Evolutionary conservation across 2,797 vertebrate genomes (phyloP).

Genomic region (Lycodopsis pacificus): DNA sequence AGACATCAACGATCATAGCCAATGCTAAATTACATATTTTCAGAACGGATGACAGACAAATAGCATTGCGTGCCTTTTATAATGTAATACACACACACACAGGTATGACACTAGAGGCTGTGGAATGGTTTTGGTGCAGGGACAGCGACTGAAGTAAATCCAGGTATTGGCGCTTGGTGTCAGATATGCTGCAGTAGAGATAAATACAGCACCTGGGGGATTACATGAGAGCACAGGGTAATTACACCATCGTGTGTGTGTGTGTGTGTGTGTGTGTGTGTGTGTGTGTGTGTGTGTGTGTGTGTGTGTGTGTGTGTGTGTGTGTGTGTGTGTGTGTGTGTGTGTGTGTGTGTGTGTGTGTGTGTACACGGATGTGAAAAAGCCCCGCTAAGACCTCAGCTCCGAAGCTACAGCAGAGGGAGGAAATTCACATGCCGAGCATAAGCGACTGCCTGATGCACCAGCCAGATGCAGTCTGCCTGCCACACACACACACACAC

Average conservation of each 20-base stretch:
- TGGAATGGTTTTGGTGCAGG: conserved; percentile 76
- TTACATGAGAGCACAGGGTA: conserved; percentile 81
- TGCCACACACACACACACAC: conserved; percentile 41
- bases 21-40: conserved; percentile 40
- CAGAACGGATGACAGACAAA: conserved; percentile 27
- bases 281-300: conserved; percentile 19
- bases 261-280: conserved; percentile 19
- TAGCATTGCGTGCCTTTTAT: conserved; percentile 32
- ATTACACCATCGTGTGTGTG: conserved; percentile 70
- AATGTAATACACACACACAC: conserved; percentile 29
- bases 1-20: conserved; percentile 33
- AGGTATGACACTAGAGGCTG: conserved; percentile 61
- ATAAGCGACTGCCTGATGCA: conserved; percentile 71
- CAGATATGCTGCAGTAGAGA: conserved; percentile 83
- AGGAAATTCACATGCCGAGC: conserved; percentile 68
- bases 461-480: conserved; percentile 67
- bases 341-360: neutral
- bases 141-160: conserved; percentile 82
- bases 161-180: conserved; percentile 85
- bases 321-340: neutral
- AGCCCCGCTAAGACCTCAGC: conserved; percentile 61
- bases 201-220: conserved; percentile 88
- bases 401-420: conserved; percentile 57
- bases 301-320: conserved; percentile 11
- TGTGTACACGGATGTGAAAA: conserved; percentile 54